A percentile compares a stretch with the other conserved stretches of the same genome.
These are phyloP conservation scores for Octodon degus DNA, from an alignment of 2,113 vertebrate species.

Conservation along the genomic window DNA sequence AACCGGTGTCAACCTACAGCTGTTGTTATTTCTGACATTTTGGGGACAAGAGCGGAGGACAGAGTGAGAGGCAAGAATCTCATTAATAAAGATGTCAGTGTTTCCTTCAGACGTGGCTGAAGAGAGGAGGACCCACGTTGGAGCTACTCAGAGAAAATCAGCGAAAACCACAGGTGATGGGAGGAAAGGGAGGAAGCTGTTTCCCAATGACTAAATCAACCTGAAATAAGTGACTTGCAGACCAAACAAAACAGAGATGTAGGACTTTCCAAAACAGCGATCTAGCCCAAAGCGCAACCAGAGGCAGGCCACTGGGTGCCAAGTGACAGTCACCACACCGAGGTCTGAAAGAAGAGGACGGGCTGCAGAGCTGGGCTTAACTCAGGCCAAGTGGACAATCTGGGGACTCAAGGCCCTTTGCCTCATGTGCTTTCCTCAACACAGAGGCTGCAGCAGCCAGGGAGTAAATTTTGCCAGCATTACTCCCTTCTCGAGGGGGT, in stretches of 20 bases:
- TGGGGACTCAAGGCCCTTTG: neutral
- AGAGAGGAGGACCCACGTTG: too few relatives aligned
- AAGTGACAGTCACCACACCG: neutral
- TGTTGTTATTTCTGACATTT: neutral
- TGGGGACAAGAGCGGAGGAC: neutral
- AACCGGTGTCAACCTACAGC: neutral
- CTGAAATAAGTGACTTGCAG: neutral
- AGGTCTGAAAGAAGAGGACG: neutral
- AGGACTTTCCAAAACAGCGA: neutral
- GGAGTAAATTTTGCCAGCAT: neutral
- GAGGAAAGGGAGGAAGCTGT: too few relatives aligned
- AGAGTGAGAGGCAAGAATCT: neutral
- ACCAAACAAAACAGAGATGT: neutral
- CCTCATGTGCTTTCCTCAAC: neutral
- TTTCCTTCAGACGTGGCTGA: too few relatives aligned
- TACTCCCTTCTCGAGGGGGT: neutral
- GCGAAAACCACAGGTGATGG: too few relatives aligned
- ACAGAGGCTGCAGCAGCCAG: neutral
- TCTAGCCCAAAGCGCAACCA: neutral
- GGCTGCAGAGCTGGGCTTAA: neutral
- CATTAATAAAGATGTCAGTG: neutral
- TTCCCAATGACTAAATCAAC: neutral
- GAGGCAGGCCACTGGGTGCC: neutral
- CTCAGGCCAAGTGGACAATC: neutral
- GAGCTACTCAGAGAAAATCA: too few relatives aligned